phyloP scores from a whole-genome alignment of 2,113 vertebrate species.

The Scomber scombrus region DNA sequence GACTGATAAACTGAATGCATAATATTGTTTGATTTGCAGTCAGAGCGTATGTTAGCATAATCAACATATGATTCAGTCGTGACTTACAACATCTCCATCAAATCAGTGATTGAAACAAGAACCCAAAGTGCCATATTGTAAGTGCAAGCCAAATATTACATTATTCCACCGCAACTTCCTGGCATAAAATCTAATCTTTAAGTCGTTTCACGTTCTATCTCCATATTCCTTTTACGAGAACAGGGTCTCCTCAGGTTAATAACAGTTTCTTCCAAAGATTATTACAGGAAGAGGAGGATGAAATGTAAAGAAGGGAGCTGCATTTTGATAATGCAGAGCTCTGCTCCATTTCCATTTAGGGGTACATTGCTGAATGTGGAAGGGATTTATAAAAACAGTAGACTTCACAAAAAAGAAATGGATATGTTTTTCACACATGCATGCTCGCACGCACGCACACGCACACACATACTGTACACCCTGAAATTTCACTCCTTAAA shows the following conservation, averaged over 20 bases:
- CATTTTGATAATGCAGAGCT: slow-evolving; percentile 54
- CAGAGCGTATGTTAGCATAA: slow-evolving; percentile 23
- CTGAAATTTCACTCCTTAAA: background rate
- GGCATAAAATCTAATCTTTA: slow-evolving; percentile 65
- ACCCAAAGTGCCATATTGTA: background rate
- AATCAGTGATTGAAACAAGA: slow-evolving; percentile 38
- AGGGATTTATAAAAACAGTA: slow-evolving; percentile 54
- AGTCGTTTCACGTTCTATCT: slow-evolving; percentile 53
- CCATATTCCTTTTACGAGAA: slow-evolving; percentile 67
- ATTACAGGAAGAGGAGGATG: slow-evolving; percentile 60
- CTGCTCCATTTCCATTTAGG: slow-evolving; percentile 42
- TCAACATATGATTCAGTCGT: slow-evolving; percentile 36
- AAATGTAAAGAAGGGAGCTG: slow-evolving; percentile 60
- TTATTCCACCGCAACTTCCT: slow-evolving; percentile 52
- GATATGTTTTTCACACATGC: slow-evolving; percentile 7
- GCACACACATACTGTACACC: background rate
- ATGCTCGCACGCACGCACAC: background rate
- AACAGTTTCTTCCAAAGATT: slow-evolving; percentile 62
- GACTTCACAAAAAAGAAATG: slow-evolving; percentile 10
- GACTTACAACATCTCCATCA: slow-evolving; percentile 32
- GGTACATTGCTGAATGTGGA: slow-evolving; percentile 22
- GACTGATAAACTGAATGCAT: background rate
- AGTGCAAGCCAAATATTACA: slow-evolving; percentile 61
- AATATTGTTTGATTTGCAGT: slow-evolving; percentile 25
- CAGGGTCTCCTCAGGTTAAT: slow-evolving; percentile 65